Evolutionary conservation across 2,888 invertebrate genomes (phyloP), one percentile per base, ranked within the genome.

Genomic region (Stramonita haemastoma): DNA sequence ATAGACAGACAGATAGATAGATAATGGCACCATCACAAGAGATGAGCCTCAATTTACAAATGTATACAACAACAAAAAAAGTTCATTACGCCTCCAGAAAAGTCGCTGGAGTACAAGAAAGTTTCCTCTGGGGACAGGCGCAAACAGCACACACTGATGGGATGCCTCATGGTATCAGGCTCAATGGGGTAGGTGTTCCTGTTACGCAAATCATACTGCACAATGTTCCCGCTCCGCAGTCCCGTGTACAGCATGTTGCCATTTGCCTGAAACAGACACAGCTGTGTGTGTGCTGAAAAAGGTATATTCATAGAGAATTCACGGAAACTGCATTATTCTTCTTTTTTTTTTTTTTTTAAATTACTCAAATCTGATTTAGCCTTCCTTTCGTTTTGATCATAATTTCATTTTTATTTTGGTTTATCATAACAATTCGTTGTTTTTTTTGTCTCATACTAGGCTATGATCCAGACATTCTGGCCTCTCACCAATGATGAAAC

Each of bases 201-300:
- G 92, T 95, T 94, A 70, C 96, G 93, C n/a, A 95, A 92, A 91
- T 96, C 96, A 92, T 95, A 95, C 29, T 93, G 92, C 56, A 95
- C 92, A 19, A 95, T 93, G 86, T 94, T 92, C 29, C 95, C 95
- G 60, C 91, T 92, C 34, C 94, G 92, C n/a, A 95, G 94, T n/a
- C 96, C 96, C 92, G 94, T 94, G 90, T 93, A 95, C 88, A 96
- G 92, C 56, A 92, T 90, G 60, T 93, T 93, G 11, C 95, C 89
- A 57, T 89, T 85, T 60, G 93, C 93, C 93, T 94, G 90, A 70
- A 92, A 91, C 87, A 66, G 6, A 83, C 11, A 46, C 46, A 46
- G 46, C 8, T 46, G 8, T 46, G 46, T 46, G 46, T 46, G 46
- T 46, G 46, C 46, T 46, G 46, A 8, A 46, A 46, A 46, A 46